A percentile compares a stretch with the other conserved stretches of the same genome.
Evolutionary conservation across 64 coral and sea anemone species (phyloP).

Genomic region (Actinia tenebrosa): DNA sequence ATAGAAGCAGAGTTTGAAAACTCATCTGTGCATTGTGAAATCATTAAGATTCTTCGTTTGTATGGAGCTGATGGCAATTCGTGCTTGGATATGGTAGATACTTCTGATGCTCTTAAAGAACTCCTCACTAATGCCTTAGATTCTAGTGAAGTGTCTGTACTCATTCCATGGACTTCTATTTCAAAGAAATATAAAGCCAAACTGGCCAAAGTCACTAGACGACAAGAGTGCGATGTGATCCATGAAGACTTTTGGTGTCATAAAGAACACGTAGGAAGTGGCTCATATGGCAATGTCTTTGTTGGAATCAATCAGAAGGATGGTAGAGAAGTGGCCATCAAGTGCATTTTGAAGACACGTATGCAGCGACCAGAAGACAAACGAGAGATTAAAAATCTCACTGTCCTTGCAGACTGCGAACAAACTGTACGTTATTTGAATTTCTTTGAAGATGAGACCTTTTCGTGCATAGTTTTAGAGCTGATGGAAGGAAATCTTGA

Average conservation of each 20-base stretch:
- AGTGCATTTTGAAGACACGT: neutral
- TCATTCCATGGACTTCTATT: neutral
- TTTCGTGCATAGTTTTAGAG: too few relatives aligned
- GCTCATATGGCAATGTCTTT: too few relatives aligned
- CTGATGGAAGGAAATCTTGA: conserved; percentile 16
- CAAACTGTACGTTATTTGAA: too few relatives aligned
- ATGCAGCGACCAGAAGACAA: too few relatives aligned
- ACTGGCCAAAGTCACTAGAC: conserved; percentile 9
- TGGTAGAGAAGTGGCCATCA: conserved; percentile 17
- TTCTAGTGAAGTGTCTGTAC: neutral
- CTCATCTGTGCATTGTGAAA: neutral
- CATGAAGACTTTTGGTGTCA: too few relatives aligned
- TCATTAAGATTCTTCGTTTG: neutral
- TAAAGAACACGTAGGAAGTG: too few relatives aligned
- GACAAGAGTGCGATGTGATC: neutral
- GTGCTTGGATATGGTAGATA: neutral
- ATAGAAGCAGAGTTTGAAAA: neutral
- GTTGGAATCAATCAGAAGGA: too few relatives aligned
- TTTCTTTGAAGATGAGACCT: too few relatives aligned
- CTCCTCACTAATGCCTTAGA: neutral
- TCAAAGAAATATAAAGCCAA: conserved; percentile 2
- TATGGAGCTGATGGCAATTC: neutral
- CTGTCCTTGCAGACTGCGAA: too few relatives aligned
- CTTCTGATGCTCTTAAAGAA: neutral
- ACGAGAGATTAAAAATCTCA: too few relatives aligned